Conservation (phyloP, 37 sponge, comb jelly and placozoan species). For the Eunapius fragilis region DNA sequence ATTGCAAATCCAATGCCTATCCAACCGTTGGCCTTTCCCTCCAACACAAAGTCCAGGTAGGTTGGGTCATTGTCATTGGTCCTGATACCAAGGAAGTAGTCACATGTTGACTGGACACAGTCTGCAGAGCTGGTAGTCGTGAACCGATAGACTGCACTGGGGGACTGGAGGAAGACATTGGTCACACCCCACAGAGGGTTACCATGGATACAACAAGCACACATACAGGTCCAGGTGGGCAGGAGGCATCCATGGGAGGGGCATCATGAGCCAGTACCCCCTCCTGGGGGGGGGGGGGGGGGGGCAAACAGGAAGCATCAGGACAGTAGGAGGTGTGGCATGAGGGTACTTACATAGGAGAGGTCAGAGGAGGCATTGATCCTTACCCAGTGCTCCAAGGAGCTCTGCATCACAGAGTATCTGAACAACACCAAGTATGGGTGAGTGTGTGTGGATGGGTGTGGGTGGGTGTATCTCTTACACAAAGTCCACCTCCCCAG, state of each 20-base stretch:
- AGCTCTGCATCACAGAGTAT: neutral
- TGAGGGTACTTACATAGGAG: neutral
- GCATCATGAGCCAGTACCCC: neutral
- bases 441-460: neutral
- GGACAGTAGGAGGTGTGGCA: neutral
- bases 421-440: neutral
- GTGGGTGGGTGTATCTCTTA: neutral
- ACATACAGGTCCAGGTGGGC: neutral
- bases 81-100: constrained; percentile 4
- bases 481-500: neutral
- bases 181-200: neutral
- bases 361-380: neutral
- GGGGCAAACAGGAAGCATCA: neutral
- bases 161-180: neutral
- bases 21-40: constrained; percentile 4
- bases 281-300: neutral
- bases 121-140: neutral
- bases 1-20: constrained; percentile 14
- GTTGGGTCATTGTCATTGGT: constrained; percentile 8
- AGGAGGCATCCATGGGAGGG: neutral
- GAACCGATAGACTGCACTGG: constrained; percentile 1
- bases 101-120: neutral
- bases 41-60: constrained; percentile 13
- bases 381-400: neutral
- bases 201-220: neutral